A percentile compares a stretch with the other conserved stretches of the same genome.
Conservation (phyloP, 2,113 vertebrate species). For the Cryptoleucopteryx plumbea region DNA sequence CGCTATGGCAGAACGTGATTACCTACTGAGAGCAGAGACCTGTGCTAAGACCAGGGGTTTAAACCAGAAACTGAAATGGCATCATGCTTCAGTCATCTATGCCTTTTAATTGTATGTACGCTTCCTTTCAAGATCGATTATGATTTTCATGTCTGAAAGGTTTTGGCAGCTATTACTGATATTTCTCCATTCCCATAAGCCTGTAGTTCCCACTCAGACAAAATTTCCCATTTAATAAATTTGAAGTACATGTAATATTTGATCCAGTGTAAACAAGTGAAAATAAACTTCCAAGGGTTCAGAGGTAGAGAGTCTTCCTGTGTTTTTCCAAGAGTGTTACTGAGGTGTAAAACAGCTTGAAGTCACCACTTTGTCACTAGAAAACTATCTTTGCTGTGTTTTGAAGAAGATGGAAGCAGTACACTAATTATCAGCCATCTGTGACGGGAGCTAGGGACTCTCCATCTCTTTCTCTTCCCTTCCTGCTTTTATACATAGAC, state of each 20-base stretch:
- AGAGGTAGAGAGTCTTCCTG: background rate
- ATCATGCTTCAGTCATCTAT: background rate
- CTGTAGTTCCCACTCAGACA: background rate
- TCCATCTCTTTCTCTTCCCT: background rate
- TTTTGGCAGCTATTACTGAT: background rate
- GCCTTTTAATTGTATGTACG: background rate
- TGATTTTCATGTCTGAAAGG: background rate
- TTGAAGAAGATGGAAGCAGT: background rate
- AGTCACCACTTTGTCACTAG: background rate
- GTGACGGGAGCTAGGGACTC: slow-evolving; percentile 7
- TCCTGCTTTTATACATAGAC: background rate
- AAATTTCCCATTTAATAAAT: background rate
- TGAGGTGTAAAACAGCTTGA: slow-evolving; percentile 11
- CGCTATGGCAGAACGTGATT: rapidly evolving
- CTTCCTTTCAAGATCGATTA: background rate
- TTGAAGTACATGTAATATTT: background rate
- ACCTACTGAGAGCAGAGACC: background rate
- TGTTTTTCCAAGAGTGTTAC: background rate
- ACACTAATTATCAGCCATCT: slow-evolving; percentile 46
- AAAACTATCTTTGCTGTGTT: background rate
- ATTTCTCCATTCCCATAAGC: background rate
- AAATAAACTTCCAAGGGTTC: background rate
- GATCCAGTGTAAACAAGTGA: background rate
- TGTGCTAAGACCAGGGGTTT: background rate
- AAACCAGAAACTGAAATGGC: background rate